Evolutionary conservation across 2,113 vertebrate species (phyloP).

Genomic region (Isurus oxyrinchus): DNA sequence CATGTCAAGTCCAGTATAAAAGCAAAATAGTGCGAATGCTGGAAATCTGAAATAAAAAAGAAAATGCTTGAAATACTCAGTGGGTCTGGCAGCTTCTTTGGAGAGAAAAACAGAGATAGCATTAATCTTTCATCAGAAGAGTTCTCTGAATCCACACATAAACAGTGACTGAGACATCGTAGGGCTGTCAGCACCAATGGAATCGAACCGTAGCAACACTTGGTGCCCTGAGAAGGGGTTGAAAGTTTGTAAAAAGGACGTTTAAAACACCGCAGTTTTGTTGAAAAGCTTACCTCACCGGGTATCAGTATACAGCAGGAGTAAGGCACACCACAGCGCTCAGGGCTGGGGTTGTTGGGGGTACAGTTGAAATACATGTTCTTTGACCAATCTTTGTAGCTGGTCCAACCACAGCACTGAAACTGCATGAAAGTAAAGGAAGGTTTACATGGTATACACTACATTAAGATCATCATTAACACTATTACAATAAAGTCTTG

Average conservation of each 20-base stretch:
- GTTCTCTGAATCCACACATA: background rate
- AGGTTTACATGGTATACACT: background rate
- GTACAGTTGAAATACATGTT: constrained; percentile 65
- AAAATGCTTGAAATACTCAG: too few species aligned
- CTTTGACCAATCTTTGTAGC: constrained; percentile 66
- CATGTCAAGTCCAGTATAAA: background rate
- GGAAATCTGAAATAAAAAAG: too few species aligned
- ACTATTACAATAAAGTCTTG: background rate
- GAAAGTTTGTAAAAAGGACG: background rate
- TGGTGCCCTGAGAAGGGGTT: background rate
- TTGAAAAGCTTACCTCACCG: constrained; percentile 50
- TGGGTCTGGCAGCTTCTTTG: too few species aligned
- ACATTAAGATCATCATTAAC: background rate
- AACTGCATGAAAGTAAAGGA: constrained; percentile 48
- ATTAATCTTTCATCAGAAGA: background rate
- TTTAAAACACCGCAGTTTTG: too few species aligned
- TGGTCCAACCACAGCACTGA: constrained; percentile 64
- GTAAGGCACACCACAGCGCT: constrained; percentile 60
- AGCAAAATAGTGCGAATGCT: too few species aligned
- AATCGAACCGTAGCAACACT: background rate
- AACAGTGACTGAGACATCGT: background rate
- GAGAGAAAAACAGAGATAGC: background rate
- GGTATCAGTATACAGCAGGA: constrained; percentile 62
- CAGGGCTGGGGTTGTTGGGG: constrained; percentile 54
- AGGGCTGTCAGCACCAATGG: background rate